Evolutionary conservation across 35 echinoderm and acorn worm species (phyloP), one percentile per base, ranked within the genome.

Genomic region (Anneissia japonica): DNA sequence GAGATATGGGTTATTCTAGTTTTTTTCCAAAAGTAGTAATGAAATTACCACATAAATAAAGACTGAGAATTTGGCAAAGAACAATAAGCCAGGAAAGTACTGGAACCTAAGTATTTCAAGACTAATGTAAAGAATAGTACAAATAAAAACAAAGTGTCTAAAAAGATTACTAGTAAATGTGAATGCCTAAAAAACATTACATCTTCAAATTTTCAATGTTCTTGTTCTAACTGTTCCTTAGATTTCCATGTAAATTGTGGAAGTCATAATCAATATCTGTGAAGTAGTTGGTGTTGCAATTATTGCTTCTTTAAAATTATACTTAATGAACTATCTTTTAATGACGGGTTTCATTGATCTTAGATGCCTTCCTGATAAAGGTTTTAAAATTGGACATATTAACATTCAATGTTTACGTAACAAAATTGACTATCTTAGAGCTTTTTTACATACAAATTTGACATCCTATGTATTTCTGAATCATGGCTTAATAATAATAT

Each of bases 271-370:
- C 13, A 37, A 35, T 17, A 32, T 34, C 21, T 5, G 13, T 19
- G 34, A 35, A 34, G 37, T 35, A 31, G 5, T 79, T 79, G 77
- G 77, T 31, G 28, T 34, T 81, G 79, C 45, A 7, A 81, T 81
- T 16, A 29, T 43, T 81, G 79, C 38, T 81, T 81, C 31, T 81
- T 40, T 41, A 81, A 43, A 43, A 81, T 43, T 21, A 30, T n/a
- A n/a, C n/a, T 32, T 43, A 81, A 81, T 81, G 79, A 81, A 40
- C 79, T 81, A 13, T 37, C 79, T 23, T 81, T 81, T 41, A 81
- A 81, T 38, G 79, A 81, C 13, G 17, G 14, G 2, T n/a, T 81
- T 81, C 30, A 81, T 81, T 81, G 79, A 81, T 40, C 45, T n/a
- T 35, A 38, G 39, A 40, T 81, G n/a, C 45, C 30, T 4, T 19